Conservation (phyloP, 2,797 vertebrate genomes). For the Enteromius fasciolatus region DNA sequence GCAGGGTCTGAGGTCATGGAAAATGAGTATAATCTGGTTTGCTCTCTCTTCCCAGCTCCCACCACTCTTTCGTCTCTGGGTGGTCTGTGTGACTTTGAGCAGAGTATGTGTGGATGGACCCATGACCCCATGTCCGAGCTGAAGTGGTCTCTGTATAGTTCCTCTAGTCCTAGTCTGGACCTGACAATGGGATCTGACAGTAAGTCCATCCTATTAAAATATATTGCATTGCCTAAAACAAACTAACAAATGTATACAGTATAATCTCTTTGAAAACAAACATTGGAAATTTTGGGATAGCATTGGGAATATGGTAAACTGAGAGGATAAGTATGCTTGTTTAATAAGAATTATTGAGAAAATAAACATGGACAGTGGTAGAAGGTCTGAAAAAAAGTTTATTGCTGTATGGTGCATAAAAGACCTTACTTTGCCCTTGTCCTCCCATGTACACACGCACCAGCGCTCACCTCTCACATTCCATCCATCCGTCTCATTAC, state of each 20-base stretch:
- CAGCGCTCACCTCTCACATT: not conserved
- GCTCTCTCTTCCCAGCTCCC: slow-evolving; percentile 61
- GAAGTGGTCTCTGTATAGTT: slow-evolving; percentile 85
- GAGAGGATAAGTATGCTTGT: not conserved
- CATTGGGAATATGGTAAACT: not conserved
- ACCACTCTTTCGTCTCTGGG: slow-evolving; percentile 74
- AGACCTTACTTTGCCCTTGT: slow-evolving; percentile 47
- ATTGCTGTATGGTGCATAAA: slow-evolving; percentile 1
- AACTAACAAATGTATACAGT: not conserved
- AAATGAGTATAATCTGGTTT: slow-evolving; percentile 58
- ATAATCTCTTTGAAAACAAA: slow-evolving; percentile 18
- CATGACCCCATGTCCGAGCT: slow-evolving; percentile 86
- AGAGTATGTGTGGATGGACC: slow-evolving; percentile 90
- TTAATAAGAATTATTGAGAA: not conserved
- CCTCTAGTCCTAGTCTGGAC: slow-evolving; percentile 72
- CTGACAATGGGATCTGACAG: slow-evolving; percentile 72
- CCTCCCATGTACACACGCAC: slow-evolving; percentile 4
- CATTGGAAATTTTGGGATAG: not conserved
- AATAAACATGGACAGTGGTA: slow-evolving; percentile 7
- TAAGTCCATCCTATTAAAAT: slow-evolving; percentile 62
- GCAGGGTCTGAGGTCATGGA: slow-evolving; percentile 63
- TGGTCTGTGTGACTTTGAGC: slow-evolving; percentile 92
- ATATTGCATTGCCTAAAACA: not conserved
- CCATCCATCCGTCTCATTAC: slow-evolving; percentile 46
- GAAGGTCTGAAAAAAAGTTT: not conserved